phyloP scores from a whole-genome alignment of 2,113 vertebrate genomes.

The Oreotrochilus melanogaster region DNA sequence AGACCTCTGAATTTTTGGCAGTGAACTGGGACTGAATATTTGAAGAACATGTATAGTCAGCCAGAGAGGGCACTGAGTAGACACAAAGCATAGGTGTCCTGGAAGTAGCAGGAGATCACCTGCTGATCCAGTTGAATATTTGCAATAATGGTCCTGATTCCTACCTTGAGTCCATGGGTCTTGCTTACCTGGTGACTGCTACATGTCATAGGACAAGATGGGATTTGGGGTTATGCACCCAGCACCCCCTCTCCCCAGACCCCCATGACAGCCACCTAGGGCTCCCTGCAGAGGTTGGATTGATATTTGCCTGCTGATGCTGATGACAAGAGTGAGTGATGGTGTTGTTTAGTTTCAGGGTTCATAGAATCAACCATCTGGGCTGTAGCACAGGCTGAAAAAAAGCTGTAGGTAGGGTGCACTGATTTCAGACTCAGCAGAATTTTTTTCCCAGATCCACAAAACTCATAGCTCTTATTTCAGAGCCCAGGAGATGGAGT shows the following conservation, averaged over 20 bases:
- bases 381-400: neutral
- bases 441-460: neutral
- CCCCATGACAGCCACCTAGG: neutral
- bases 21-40: neutral
- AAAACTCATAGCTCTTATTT: neutral
- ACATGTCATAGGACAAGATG: rapidly evolving
- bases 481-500: neutral
- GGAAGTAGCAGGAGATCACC: neutral
- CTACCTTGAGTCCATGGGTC: rapidly evolving
- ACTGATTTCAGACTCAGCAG: neutral
- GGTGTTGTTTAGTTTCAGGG: neutral
- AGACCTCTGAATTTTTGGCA: rapidly evolving
- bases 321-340: neutral
- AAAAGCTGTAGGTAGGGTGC: neutral
- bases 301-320: neutral
- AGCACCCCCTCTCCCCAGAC: neutral
- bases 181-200: neutral
- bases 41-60: rapidly evolving
- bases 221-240: neutral
- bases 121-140: neutral
- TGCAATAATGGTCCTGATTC: neutral
- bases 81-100: too few species aligned
- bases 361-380: neutral
- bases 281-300: neutral
- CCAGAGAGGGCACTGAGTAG: neutral